A percentile compares a stretch with the other conserved stretches of the same genome.
phyloP scores from a whole-genome alignment of 2,113 vertebrate genomes.

The Scophthalmus maximus region DNA sequence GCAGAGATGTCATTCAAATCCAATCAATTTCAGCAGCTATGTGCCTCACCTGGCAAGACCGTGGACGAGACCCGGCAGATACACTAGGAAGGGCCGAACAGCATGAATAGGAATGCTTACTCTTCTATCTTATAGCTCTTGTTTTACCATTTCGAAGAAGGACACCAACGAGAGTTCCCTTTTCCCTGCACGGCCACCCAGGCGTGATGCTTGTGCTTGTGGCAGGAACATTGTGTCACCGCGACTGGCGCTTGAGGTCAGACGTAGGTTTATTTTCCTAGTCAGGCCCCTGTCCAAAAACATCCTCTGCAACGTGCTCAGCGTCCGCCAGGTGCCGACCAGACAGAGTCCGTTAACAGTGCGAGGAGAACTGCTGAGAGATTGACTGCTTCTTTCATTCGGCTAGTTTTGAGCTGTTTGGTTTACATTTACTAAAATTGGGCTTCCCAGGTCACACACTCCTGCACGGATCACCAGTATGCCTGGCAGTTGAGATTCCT shows the following conservation, averaged over 20 bases:
- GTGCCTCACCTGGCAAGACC: constrained; percentile 29
- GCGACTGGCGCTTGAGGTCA: constrained; percentile 75
- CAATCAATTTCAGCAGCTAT: constrained; percentile 43
- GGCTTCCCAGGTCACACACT: constrained; percentile 33
- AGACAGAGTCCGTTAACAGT: constrained; percentile 40
- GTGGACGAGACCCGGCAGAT: constrained; percentile 14
- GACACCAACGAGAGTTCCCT: constrained; percentile 19
- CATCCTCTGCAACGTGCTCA: constrained; percentile 59
- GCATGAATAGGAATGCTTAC: neutral
- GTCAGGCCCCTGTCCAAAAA: constrained; percentile 71
- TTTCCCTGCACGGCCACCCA: constrained; percentile 63
- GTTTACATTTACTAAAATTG: constrained; percentile 49
- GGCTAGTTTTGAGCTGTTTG: neutral
- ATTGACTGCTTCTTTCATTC: constrained; percentile 31
- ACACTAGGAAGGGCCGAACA: constrained; percentile 2
- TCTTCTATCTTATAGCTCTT: constrained; percentile 29
- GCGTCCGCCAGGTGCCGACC: constrained; percentile 72
- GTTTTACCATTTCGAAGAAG: constrained; percentile 32
- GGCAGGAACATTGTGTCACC: constrained; percentile 62
- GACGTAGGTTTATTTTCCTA: constrained; percentile 79
- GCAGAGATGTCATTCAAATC: constrained; percentile 37
- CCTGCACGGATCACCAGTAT: constrained; percentile 27
- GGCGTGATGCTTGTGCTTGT: constrained; percentile 55
- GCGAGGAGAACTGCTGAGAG: constrained; percentile 7
- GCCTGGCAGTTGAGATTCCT: constrained; percentile 1